These are phyloP conservation scores for Scolopax bukidnonensis DNA, from an alignment of 2,797 vertebrate genomes.

Conservation along the genomic window DNA sequence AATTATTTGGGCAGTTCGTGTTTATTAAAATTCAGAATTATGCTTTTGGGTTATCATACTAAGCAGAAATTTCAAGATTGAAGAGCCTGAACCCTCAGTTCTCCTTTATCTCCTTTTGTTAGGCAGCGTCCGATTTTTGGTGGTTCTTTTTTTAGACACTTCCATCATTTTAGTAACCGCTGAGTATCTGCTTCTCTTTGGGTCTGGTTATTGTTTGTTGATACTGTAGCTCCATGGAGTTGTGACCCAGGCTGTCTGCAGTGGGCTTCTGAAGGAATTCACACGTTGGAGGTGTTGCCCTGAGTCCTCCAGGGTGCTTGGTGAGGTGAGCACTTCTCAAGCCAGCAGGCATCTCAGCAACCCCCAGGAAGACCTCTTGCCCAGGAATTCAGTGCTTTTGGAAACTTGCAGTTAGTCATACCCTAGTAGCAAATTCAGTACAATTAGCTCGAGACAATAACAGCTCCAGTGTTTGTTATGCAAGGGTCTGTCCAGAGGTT, in stretches of 20 bases:
- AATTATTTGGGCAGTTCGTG: neutral
- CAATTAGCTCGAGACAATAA: neutral
- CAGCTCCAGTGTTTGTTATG: neutral
- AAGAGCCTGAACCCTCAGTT: neutral
- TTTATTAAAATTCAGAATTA: neutral
- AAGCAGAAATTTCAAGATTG: neutral
- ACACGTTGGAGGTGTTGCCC: neutral
- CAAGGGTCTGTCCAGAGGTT: neutral
- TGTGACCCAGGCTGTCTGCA: neutral
- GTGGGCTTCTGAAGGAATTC: neutral
- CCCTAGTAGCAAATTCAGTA: neutral
- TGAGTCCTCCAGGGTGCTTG: neutral
- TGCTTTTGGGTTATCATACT: neutral
- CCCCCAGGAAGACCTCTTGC: neutral
- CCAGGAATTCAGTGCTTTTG: neutral
- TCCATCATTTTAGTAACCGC: neutral
- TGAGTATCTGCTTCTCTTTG: neutral
- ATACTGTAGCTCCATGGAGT: neutral
- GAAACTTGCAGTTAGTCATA: neutral
- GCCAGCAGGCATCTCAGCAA: neutral
- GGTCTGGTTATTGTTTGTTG: neutral
- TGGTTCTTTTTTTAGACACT: neutral
- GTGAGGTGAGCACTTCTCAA: neutral
- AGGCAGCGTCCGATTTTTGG: neutral
- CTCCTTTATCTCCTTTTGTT: neutral